Conservation (phyloP, 30 jellyfish, hydroid and myxozoan genomes). For the Catostylus mosaicus region DNA sequence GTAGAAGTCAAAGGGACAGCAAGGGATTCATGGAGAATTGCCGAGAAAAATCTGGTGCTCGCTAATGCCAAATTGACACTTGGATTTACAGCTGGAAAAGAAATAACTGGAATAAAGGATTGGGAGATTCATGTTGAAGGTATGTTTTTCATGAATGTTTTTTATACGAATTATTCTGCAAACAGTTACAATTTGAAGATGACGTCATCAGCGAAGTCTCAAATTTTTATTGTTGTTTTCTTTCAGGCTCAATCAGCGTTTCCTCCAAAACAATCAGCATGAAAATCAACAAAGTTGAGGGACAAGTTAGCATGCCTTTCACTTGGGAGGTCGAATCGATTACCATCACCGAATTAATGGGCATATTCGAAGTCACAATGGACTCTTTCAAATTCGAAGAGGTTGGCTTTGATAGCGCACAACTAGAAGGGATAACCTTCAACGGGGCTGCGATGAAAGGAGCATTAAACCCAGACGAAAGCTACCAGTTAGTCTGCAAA, state of each 20-base stretch:
- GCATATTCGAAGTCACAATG: slow-evolving; percentile 55
- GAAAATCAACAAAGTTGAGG: slow-evolving; percentile 27
- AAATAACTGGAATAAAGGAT: slow-evolving; percentile 5
- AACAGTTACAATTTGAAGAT: not conserved
- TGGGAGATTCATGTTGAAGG: slow-evolving; percentile 49
- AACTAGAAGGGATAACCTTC: slow-evolving; percentile 44
- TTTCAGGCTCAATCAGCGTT: slow-evolving; percentile 32
- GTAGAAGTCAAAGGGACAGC: slow-evolving; percentile 30
- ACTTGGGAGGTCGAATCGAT: slow-evolving; percentile 40
- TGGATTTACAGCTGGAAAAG: slow-evolving; percentile 41
- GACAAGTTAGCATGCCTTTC: slow-evolving; percentile 19
- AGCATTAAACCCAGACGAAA: slow-evolving; percentile 8
- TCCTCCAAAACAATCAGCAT: slow-evolving; percentile 21
- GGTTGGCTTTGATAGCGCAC: slow-evolving; percentile 55
- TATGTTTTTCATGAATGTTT: not conserved
- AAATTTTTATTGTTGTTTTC: no score
- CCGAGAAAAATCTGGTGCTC: slow-evolving; percentile 37
- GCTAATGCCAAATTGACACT: slow-evolving; percentile 33
- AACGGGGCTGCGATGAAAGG: slow-evolving; percentile 59
- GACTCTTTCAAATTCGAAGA: slow-evolving; percentile 43
- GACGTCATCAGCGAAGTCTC: no score
- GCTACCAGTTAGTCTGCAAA: slow-evolving; percentile 57
- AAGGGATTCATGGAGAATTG: slow-evolving; percentile 31
- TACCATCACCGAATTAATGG: slow-evolving; percentile 48
- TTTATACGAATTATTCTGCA: not conserved